Percentiles rank a stretch among this genome's conserved stretches.
Conservation (phyloP, 2,888 invertebrate species). For the Onchidella celtica region DNA sequence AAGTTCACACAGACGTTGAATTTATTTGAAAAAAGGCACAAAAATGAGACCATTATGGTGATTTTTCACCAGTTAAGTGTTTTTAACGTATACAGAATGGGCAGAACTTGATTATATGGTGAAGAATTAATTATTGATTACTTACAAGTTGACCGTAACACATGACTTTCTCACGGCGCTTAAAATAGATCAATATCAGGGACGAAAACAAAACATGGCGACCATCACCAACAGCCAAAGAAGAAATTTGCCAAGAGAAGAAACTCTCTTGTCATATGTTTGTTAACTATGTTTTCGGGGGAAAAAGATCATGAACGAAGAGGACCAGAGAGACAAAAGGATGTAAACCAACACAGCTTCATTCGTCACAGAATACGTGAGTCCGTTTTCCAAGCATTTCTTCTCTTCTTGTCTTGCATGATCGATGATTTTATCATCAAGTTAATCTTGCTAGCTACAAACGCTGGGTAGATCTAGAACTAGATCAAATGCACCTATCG, state of each 20-base stretch:
- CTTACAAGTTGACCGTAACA: too few relatives aligned
- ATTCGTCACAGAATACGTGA: constrained; percentile 46
- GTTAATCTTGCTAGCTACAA: too few relatives aligned
- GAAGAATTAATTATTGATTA: too few relatives aligned
- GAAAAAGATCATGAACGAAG: constrained; percentile 29
- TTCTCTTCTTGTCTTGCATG: not conserved
- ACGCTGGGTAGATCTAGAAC: too few relatives aligned
- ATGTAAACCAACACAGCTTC: constrained; percentile 40
- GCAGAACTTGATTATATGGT: too few relatives aligned
- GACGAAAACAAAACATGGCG: constrained; percentile 43
- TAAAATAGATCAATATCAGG: constrained; percentile 5
- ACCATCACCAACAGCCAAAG: not conserved
- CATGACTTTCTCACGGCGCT: too few relatives aligned
- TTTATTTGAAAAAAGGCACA: too few relatives aligned
- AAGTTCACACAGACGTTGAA: too few relatives aligned
- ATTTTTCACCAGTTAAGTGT: too few relatives aligned
- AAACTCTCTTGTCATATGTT: not conserved
- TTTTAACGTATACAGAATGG: too few relatives aligned
- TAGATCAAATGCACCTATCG: too few relatives aligned
- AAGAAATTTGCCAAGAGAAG: not conserved
- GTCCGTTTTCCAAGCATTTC: not conserved
- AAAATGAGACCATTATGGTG: too few relatives aligned
- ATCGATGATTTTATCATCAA: not conserved
- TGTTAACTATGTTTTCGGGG: constrained; percentile 41
- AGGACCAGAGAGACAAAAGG: constrained; percentile 19